phyloP scores from a whole-genome alignment of 1,140 invertebrate species.

The Teleogryllus occipitalis region DNA sequence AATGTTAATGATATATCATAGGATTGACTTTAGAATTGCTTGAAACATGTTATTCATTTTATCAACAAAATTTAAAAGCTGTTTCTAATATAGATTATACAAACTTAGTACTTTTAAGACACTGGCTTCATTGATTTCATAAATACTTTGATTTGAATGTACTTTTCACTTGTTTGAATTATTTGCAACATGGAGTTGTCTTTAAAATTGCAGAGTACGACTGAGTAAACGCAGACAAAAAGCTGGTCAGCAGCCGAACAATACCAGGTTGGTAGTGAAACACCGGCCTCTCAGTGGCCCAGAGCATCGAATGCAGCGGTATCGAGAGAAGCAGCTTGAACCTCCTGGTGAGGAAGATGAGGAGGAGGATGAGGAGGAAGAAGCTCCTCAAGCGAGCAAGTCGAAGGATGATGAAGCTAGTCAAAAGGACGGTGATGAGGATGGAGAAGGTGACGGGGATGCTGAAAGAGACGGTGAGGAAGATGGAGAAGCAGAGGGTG shows the following conservation, averaged over 20 bases:
- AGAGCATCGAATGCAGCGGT: constrained; percentile 80
- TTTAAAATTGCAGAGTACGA: constrained; percentile 53
- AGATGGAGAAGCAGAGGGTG: constrained; percentile 37
- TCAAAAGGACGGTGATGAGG: constrained; percentile 31
- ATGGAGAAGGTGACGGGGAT: constrained; percentile 27
- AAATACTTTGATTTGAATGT: background rate
- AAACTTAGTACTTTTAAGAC: no score
- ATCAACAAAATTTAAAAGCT: no score
- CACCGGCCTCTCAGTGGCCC: constrained; percentile 79
- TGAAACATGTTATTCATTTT: no score
- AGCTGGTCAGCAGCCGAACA: constrained; percentile 58
- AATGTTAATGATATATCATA: no score
- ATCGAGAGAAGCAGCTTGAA: constrained; percentile 79
- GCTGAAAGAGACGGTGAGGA: constrained; percentile 36
- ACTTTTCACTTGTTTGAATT: background rate
- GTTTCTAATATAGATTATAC: no score
- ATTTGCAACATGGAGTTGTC: background rate
- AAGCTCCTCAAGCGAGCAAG: constrained; percentile 34
- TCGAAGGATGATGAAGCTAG: constrained; percentile 35
- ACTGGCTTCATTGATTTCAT: background rate
- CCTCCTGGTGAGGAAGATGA: constrained; percentile 70
- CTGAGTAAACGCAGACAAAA: constrained; percentile 83
- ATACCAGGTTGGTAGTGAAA: constrained; percentile 79
- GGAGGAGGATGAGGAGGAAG: constrained; percentile 50
- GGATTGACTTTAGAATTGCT: no score